phyloP scores from a whole-genome alignment of 1,140 invertebrate species.

The Babylonia areolata region DNA sequence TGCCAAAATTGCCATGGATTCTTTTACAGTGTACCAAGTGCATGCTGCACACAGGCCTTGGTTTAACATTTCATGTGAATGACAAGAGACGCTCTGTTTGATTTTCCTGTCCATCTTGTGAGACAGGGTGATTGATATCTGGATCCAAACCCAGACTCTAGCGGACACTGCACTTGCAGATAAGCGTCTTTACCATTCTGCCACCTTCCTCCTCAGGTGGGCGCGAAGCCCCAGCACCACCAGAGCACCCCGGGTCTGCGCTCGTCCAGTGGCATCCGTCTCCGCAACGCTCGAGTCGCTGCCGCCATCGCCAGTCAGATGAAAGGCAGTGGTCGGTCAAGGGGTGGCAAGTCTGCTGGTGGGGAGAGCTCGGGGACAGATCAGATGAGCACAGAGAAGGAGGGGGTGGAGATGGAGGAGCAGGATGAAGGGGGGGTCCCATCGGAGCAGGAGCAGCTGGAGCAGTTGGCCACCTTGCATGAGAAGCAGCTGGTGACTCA shows the following conservation, averaged over 20 bases:
- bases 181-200: no score
- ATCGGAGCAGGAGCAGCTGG: background rate
- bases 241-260: background rate
- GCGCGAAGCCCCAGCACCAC: background rate
- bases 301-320: slow-evolving; percentile 31
- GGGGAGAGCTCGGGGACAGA: background rate
- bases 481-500: slow-evolving; percentile 27
- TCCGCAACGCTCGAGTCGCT: slow-evolving; percentile 19
- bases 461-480: slow-evolving; percentile 11
- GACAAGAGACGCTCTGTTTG: no score
- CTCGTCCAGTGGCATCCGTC: slow-evolving; percentile 16
- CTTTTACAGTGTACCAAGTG: no score
- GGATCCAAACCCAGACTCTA: no score
- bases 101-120: no score
- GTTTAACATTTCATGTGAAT: slow-evolving; percentile 5
- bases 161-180: no score
- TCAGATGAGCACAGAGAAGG: background rate
- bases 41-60: no score
- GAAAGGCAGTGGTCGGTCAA: slow-evolving; percentile 9
- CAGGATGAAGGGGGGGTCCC: background rate
- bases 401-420: background rate
- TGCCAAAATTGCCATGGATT: no score
- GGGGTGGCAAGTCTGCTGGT: background rate
- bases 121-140: no score
- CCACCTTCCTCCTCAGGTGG: no score